A percentile compares a stretch with the other conserved stretches of the same genome.
Evolutionary conservation across 2,113 vertebrate genomes (phyloP).

Genomic region (Fulmarus glacialis): DNA sequence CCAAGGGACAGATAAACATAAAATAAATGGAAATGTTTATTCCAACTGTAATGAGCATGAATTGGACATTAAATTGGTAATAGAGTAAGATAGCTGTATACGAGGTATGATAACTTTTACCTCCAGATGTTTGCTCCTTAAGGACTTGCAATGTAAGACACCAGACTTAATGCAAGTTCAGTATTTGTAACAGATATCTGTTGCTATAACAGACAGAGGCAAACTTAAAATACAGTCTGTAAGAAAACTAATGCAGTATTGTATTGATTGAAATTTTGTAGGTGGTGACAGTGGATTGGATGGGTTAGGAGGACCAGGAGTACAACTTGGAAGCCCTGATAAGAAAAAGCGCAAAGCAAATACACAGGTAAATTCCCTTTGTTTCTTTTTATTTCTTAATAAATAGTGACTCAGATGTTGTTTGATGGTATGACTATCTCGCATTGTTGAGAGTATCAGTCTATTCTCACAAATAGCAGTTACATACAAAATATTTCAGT

Average conservation of each 20-base stretch:
- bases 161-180: neutral
- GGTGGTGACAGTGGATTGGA: constrained; percentile 85
- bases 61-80: neutral
- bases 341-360: constrained; percentile 86
- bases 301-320: constrained; percentile 81
- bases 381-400: neutral
- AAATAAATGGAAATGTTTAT: neutral
- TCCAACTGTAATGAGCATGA: neutral
- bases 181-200: neutral
- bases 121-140: neutral
- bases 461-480: neutral
- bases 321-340: constrained; percentile 83
- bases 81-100: neutral
- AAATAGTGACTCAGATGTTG: neutral
- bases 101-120: neutral
- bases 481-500: neutral
- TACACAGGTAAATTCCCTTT: constrained; percentile 75
- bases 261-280: constrained; percentile 61
- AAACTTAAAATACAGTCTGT: neutral
- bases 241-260: neutral
- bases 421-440: neutral
- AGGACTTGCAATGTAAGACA: neutral
- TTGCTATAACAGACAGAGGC: neutral
- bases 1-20: neutral
- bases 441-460: neutral